phyloP scores from a whole-genome alignment of 1,140 invertebrate species.

The Sinonovacula constricta region DNA sequence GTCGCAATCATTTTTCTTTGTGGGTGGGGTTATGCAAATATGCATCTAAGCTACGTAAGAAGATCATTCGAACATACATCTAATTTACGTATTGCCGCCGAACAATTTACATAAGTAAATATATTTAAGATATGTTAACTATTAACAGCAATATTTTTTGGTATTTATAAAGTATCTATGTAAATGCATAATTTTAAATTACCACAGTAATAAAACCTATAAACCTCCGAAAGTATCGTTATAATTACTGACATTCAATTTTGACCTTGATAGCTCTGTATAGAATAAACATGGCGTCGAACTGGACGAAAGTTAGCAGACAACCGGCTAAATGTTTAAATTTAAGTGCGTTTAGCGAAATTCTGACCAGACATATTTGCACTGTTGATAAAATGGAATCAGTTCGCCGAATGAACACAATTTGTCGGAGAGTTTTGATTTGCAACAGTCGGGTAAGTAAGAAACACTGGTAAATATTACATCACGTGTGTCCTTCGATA shows the following conservation, averaged over 20 bases:
- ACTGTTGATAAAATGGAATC: background rate
- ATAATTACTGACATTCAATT: background rate
- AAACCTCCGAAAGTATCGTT: background rate
- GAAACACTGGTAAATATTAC: slow-evolving; percentile 8
- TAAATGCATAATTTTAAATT: too few relatives aligned
- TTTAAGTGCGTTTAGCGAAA: slow-evolving; percentile 7
- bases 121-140: too few relatives aligned
- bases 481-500: slow-evolving; percentile 6
- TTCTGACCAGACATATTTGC: background rate
- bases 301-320: slow-evolving; percentile 18
- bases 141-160: too few relatives aligned
- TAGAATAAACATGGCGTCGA: slow-evolving; percentile 21
- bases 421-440: background rate
- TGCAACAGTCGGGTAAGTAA: background rate
- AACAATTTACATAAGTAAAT: too few relatives aligned
- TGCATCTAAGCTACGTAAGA: too few relatives aligned
- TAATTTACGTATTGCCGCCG: too few relatives aligned
- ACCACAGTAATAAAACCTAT: too few relatives aligned
- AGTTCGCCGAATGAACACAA: background rate
- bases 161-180: too few relatives aligned
- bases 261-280: slow-evolving; percentile 15
- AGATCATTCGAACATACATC: too few relatives aligned
- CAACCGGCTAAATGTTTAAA: background rate
- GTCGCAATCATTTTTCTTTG: too few relatives aligned
- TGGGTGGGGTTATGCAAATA: too few relatives aligned